These are phyloP conservation scores for Malurus leucopterus DNA, from an alignment of 2,797 vertebrate genomes.

Conservation along the genomic window DNA sequence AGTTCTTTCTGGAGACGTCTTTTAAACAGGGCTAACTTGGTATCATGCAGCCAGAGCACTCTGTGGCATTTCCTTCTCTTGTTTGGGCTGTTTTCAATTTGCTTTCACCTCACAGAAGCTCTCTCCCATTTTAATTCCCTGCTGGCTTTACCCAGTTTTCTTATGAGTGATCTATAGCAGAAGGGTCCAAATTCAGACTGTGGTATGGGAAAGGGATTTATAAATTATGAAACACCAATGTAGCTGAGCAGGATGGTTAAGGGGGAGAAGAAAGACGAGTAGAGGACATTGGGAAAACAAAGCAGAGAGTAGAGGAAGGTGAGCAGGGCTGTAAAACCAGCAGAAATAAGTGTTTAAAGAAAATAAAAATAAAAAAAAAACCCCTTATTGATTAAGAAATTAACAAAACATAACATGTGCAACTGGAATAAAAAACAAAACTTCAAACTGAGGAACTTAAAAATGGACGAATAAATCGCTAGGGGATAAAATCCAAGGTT, in stretches of 20 bases:
- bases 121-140: slow-evolving; percentile 28
- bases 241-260: slow-evolving; percentile 28
- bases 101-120: slow-evolving; percentile 40
- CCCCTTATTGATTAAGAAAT: background rate
- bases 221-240: slow-evolving; percentile 51
- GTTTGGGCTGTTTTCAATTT: background rate
- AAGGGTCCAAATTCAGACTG: slow-evolving; percentile 35
- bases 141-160: slow-evolving; percentile 29
- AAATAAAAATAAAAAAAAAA: background rate
- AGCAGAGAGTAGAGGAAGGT: background rate
- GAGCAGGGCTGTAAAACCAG: background rate
- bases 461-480: background rate
- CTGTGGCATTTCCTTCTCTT: background rate
- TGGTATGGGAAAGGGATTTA: slow-evolving; percentile 17
- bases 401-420: background rate
- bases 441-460: background rate
- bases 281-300: slow-evolving; percentile 27
- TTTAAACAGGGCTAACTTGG: background rate
- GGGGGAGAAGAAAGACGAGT: background rate
- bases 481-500: background rate
- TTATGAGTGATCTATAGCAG: slow-evolving; percentile 41
- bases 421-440: background rate
- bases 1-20: background rate
- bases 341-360: background rate
- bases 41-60: background rate